Evolutionary conservation across 2,113 vertebrate species (phyloP), one percentile per base, ranked within the genome.

Genomic region (Thermophis baileyi): DNA sequence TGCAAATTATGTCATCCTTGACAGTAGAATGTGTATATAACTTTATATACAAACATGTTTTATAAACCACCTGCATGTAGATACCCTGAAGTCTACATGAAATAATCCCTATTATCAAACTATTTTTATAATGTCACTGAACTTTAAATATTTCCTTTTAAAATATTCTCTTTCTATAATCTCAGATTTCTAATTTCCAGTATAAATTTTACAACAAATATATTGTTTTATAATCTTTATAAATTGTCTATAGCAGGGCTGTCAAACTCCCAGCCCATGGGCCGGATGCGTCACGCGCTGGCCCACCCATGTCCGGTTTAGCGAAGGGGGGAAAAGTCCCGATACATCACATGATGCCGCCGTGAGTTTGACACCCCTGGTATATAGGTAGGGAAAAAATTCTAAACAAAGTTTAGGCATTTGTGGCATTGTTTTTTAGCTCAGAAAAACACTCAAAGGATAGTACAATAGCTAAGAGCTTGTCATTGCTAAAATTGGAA

Each of bases 401-500:
- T 54, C 1, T 46, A 30, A 40, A 89, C 51, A 89, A 92, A 85
- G 50, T 53, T 85, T 16, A 8, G 24, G 6, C 5, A 44, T 89
- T 18, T 25, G 30, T 30, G 7, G 25, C 27, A 54, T 81, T 69
- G 69, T 90, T 90, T 87, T 86, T 25, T 90, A 11, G 49, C 6
- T 89, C 22, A 93, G 4, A 7, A 89, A 7, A 35, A 92, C 51
- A 94, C 35, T 81, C 6, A 81, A 81, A 81, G 16, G 6, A 40
- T 81, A 9, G 18, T 40, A 81, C 35, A 81, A 44, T 40, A 81
- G 7, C 74, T 81, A 81, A 81, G 46, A 74, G 53, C 30, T 47
- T 92, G 16, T 46, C 90, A 69, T 25, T 85, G 16, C 9, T 89
- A 27, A 51, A 44, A 89, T 91, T 6, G 49, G 93, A 95, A 91